Conservation (phyloP, 2,113 vertebrate genomes). For the Rhinolophus sinicus region DNA sequence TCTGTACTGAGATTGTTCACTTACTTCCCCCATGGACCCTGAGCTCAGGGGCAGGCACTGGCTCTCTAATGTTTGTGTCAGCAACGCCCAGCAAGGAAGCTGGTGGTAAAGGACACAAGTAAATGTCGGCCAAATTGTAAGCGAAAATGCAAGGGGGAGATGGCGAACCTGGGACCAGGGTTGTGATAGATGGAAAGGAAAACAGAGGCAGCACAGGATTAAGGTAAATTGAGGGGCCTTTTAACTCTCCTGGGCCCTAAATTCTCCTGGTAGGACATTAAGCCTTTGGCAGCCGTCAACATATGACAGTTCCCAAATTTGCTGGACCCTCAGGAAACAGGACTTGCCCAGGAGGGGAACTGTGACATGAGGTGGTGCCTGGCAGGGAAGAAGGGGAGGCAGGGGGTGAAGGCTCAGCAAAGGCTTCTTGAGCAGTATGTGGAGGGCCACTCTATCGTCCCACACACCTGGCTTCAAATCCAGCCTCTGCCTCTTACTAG, state of each 20-base stretch:
- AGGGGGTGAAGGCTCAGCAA: accelerated
- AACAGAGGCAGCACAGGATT: background rate
- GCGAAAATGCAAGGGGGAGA: background rate
- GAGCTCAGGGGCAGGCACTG: too few relatives aligned
- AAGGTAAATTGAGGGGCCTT: background rate
- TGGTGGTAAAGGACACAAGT: accelerated
- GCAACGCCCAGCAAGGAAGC: accelerated
- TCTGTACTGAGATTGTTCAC: background rate
- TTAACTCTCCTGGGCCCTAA: too few relatives aligned
- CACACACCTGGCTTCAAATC: background rate
- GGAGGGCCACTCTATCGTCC: background rate
- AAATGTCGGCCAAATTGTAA: background rate
- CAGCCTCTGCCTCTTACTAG: background rate
- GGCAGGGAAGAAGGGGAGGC: accelerated
- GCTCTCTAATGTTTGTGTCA: background rate
- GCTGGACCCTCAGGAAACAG: background rate
- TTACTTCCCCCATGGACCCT: too few relatives aligned
- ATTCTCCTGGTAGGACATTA: background rate
- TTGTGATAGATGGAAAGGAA: background rate
- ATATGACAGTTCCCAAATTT: background rate
- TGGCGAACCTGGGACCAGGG: background rate
- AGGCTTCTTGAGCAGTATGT: accelerated
- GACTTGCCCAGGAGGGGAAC: background rate
- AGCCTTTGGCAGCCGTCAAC: background rate
- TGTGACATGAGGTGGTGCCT: too few relatives aligned